These are phyloP conservation scores for Eueides isabella DNA, from an alignment of 1,140 invertebrate genomes.

Conservation along the genomic window DNA sequence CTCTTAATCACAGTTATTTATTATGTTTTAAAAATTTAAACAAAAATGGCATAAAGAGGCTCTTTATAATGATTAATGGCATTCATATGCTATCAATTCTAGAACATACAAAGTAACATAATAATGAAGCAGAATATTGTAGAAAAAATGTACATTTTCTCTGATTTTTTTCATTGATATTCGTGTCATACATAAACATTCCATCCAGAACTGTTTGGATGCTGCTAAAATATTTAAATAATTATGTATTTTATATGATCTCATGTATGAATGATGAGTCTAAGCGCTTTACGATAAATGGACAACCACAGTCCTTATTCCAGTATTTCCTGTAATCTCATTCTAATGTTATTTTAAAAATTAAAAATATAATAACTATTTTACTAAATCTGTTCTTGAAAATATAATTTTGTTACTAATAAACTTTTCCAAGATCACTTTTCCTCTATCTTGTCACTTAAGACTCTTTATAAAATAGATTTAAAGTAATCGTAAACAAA, in stretches of 20 bases:
- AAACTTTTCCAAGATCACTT: constrained; percentile 26
- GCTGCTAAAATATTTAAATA: not conserved
- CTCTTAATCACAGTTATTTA: too few relatives aligned
- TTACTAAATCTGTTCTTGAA: constrained; percentile 24
- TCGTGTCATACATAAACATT: constrained; percentile 50
- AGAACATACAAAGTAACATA: too few relatives aligned
- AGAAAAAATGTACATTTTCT: too few relatives aligned
- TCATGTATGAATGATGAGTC: not conserved
- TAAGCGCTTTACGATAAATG: constrained; percentile 2
- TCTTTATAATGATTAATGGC: too few relatives aligned
- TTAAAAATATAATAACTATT: constrained; percentile 20
- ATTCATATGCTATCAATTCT: too few relatives aligned
- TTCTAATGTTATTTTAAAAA: constrained; percentile 19
- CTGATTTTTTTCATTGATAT: too few relatives aligned
- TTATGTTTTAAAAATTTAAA: too few relatives aligned
- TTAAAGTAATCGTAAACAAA: constrained; percentile 4
- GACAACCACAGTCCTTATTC: not conserved
- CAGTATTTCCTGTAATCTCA: constrained; percentile 17
- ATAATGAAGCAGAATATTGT: too few relatives aligned
- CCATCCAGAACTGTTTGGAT: constrained; percentile 46
- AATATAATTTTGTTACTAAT: constrained; percentile 25
- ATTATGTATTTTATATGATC: not conserved
- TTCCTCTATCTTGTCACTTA: constrained; percentile 16
- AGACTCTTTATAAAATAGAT: constrained; percentile 13
- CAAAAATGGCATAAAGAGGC: too few relatives aligned